Base-by-base conservation (phyloP, 1,140 invertebrate genomes). In the Danaus plexippus region DNA sequence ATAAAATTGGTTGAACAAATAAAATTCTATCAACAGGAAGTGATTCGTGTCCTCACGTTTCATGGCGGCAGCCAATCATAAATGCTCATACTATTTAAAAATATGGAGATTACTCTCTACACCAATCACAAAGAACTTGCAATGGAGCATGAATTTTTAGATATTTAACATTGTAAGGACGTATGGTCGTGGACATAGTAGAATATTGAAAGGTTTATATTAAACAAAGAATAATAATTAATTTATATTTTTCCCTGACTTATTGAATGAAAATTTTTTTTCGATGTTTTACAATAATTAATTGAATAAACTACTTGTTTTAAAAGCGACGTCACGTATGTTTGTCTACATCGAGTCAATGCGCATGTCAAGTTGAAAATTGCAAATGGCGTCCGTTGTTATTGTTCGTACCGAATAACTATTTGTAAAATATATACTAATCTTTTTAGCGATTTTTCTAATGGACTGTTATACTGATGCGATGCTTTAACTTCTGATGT, bases 371-470 rank as follows among this genome's bases (percentile, higher is more conserved):
- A 87, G 75, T 86, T 82, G 84, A 85, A 87, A 87, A 87, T 87
- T 88, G 87, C 87, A 88, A 88, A 88, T 88, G 87, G 86, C 86
- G 85, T 78, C 86, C 86, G 86, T 88, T 88, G 87, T 88, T 88
- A 88, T 88, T 88, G 86, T 88, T 86, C 84, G 85, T 84, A 85
- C 85, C 83, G 85, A 87, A 85, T 85, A 86, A 83, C 77, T 86
- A 87, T 87, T 87, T 87, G 86, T 88, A 87, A 87, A 87, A 75
- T 87, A 86, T 85, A 87, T 86, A 87, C 80, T 71, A 77, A 80
- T 83, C 79, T 84, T 87, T 86, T 85, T 85, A 87, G 73, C 69
- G 80, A 83, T 82, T 85, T 85, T 85, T 85, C 76, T 85, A 87
- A 76, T 73, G 73, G 64, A 85, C 75, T 79, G 73, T 70, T 80